Base-by-base conservation (phyloP, 1,140 invertebrate species). In the Magallana angulata region DNA sequence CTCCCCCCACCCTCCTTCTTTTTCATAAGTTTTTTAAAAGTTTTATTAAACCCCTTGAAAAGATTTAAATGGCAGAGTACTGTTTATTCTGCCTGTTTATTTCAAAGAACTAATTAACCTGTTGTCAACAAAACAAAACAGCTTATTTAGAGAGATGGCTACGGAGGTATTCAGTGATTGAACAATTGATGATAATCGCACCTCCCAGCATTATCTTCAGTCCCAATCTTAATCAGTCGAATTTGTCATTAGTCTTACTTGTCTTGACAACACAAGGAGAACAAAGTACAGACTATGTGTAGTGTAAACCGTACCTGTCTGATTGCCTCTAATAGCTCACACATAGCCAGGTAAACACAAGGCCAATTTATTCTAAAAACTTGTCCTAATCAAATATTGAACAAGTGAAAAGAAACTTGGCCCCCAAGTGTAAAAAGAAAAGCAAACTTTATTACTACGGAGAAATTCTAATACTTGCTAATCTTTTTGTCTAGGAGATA, bases 361-460 rank as follows among this genome's bases (percentile, higher is more conserved):
- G 24, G 68, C 68, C 12, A 76, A 76, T 76, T 12, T 76, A 48
- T 76, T 76, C 18, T 76, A 76, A 76, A 76, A 76, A 48, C 24
- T 36, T 76, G 18, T 76, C 68, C 68, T 76, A 76, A 76, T 76
- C 68, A 76, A 76, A 76, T 76, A 76, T 11, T 30, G 68, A 76
- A 30, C 68, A 71, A 76, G 68, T 76, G 24, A 76, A 76, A 76
- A 36, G 68, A 24, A 76, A 24, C 24, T 30, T 36, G 68, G 18
- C 11, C 60, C 9, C 24, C 12, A 24, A 30, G 68, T 30, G 24
- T 76, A 30, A 12, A 12, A 30, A 76, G 12, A 24, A 76, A 76
- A 76, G 9, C 1, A 36, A 76, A 76, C 24, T 36, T 12, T 11
- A 76, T 1, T 11, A 24, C 24, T 30, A 76, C 68, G 0, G 9